A percentile compares a stretch with the other conserved stretches of the same genome.
Conservation (phyloP, 2,888 invertebrate genomes). For the Drosophila limbata region DNA sequence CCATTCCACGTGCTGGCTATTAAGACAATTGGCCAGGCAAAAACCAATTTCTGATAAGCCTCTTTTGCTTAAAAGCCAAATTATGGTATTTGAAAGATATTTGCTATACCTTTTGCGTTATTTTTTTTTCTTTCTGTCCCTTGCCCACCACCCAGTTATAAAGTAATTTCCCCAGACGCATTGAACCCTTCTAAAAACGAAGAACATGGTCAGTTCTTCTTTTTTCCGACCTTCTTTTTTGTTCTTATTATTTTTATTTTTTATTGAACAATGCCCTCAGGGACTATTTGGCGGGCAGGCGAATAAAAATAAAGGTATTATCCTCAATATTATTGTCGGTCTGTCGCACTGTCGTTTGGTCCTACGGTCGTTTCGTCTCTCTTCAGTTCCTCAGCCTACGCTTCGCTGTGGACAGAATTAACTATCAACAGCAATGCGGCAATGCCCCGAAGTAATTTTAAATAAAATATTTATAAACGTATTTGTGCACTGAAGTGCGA, state of each 20-base stretch:
- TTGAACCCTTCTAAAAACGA: slow-evolving; percentile 67
- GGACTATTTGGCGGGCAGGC: slow-evolving; percentile 73
- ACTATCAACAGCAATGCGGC: slow-evolving; percentile 71
- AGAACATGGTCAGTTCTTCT: slow-evolving; percentile 60
- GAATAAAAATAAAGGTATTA: slow-evolving; percentile 80
- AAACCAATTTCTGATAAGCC: slow-evolving; percentile 81
- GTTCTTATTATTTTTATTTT: slow-evolving; percentile 46
- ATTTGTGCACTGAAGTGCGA: slow-evolving; percentile 76
- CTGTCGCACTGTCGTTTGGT: slow-evolving; percentile 18
- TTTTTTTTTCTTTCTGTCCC: background rate
- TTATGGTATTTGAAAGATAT: slow-evolving; percentile 73
- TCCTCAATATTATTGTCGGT: slow-evolving; percentile 79
- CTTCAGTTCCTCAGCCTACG: slow-evolving; percentile 33
- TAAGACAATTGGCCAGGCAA: slow-evolving; percentile 78
- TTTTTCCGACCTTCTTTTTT: slow-evolving; percentile 20
- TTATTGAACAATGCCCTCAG: slow-evolving; percentile 76
- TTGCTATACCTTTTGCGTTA: slow-evolving; percentile 44
- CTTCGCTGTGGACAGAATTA: slow-evolving; percentile 70
- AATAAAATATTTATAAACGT: slow-evolving; percentile 82
- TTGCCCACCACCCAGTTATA: slow-evolving; percentile 49
- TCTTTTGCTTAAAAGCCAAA: slow-evolving; percentile 81
- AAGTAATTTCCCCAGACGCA: slow-evolving; percentile 80
- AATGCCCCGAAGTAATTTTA: slow-evolving; percentile 79
- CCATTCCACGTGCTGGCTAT: slow-evolving; percentile 61
- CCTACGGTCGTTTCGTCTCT: slow-evolving; percentile 1